Base-by-base conservation (phyloP, 2,888 invertebrate genomes). In the Drepanosiphum platanoidis region DNA sequence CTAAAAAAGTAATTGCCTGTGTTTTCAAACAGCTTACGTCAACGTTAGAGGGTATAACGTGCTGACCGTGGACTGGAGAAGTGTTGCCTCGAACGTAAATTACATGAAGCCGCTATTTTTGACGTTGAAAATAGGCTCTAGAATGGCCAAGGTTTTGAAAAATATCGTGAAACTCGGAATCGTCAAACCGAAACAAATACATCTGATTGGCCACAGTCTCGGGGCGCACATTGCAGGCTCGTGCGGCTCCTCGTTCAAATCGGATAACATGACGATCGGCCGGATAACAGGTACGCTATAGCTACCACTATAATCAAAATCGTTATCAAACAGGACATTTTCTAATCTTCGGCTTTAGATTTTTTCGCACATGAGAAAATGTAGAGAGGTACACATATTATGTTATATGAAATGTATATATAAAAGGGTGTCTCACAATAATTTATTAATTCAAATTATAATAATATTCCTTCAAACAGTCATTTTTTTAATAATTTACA, bases 51-150 rank as follows among this genome's bases (percentile, higher is more conserved):
- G 92, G 86, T 94, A 93, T 90, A 95, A 95, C 90, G 93, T 94
- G 32, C 92, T 95, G 89, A 91, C 94, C 90, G 90, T 94, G 75
- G 94, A 95, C 89, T 95, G 95, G 95, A 94, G 94, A 22, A 90
- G 90, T 4, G 90, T 95, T 92, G 88, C 93, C 93, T 0, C 94
- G 94, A 0, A 94, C 94, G 90, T 91, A 89, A 88, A 89, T 90
- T 93, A 93, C 89, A 92, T 93, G 79, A 94, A 94, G 0, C 94
- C 94, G 0, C 94, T 94, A 0, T 92, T 94, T 88, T 94, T 94
- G 89, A 90, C 94, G 88, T 92, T 92, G 86, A 92, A 94, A 0
- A 93, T 93, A 3, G 93, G 94, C 0, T 91, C 92, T 83, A 94
- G 94, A 88, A 91, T 93, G 0, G 94, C 94, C 0, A 92, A 92